Evolutionary conservation across 2,113 vertebrate genomes (phyloP).

Genomic region (Daboia siamensis): DNA sequence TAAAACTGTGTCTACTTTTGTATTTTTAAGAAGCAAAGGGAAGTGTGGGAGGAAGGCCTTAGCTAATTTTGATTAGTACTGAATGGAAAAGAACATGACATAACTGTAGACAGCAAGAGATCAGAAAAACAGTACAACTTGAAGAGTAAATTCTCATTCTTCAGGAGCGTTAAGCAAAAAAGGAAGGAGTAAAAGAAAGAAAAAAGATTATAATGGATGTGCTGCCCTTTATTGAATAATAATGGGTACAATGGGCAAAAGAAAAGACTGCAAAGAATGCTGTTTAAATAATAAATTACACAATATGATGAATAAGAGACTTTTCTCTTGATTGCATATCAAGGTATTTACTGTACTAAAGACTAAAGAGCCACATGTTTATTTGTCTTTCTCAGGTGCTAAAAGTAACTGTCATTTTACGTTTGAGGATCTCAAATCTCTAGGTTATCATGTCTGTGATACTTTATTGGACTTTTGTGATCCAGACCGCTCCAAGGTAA

Average conservation of each 20-base stretch:
- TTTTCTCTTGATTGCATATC: not conserved
- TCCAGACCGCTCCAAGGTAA: slow-evolving; percentile 85
- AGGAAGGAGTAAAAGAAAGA: not conserved
- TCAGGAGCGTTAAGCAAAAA: not conserved
- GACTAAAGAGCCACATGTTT: not conserved
- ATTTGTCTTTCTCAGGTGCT: slow-evolving; percentile 62
- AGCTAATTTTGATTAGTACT: not conserved
- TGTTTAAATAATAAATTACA: not conserved
- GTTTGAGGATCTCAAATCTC: slow-evolving; percentile 77
- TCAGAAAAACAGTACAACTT: not conserved
- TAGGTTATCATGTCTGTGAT: slow-evolving; percentile 86
- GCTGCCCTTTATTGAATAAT: not conserved
- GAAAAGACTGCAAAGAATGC: not conserved
- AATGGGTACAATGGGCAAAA: not conserved
- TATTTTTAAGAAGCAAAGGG: not conserved
- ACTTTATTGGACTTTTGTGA: slow-evolving; percentile 91
- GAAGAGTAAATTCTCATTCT: not conserved
- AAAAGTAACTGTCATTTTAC: slow-evolving; percentile 85
- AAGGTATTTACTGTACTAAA: not conserved
- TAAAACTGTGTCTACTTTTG: not conserved
- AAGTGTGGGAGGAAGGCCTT: not conserved
- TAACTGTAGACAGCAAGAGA: not conserved
- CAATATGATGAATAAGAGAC: not conserved
- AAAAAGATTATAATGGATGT: not conserved
- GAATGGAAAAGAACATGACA: not conserved